Conservation (phyloP, 2,888 invertebrate species). For the Serrognathus titanus region DNA sequence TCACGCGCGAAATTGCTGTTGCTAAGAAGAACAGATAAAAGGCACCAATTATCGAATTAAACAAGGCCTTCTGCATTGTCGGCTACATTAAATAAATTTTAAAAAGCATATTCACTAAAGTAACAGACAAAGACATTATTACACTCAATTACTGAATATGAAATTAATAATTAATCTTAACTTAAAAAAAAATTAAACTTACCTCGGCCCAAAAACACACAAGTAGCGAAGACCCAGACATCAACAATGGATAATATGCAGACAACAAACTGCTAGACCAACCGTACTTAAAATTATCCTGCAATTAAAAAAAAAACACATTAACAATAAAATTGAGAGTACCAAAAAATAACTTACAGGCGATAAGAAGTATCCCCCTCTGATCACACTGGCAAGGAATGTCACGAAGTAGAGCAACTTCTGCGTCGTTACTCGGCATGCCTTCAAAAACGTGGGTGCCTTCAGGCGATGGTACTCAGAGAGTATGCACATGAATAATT, state of each 20-base stretch:
- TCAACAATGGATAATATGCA: slow-evolving; percentile 84
- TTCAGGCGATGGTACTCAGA: slow-evolving; percentile 81
- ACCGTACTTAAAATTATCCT: slow-evolving; percentile 76
- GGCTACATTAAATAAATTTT: too few species aligned
- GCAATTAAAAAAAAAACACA: slow-evolving; percentile 26
- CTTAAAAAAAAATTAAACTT: slow-evolving; percentile 40
- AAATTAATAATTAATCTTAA: too few species aligned
- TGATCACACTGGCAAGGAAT: slow-evolving; percentile 77
- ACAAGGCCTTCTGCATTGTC: too few species aligned
- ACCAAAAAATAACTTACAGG: slow-evolving; percentile 60
- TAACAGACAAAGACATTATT: too few species aligned
- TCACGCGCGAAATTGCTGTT: too few species aligned
- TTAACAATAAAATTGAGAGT: not conserved
- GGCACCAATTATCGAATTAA: too few species aligned
- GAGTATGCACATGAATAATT: slow-evolving; percentile 78
- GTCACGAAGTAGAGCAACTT: slow-evolving; percentile 85
- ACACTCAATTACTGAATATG: too few species aligned
- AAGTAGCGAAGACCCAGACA: slow-evolving; percentile 85
- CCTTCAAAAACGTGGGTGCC: slow-evolving; percentile 74
- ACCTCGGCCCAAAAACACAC: slow-evolving; percentile 96
- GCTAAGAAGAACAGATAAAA: too few species aligned
- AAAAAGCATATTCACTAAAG: too few species aligned
- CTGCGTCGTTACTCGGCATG: slow-evolving; percentile 85
- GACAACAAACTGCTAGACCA: slow-evolving; percentile 86
- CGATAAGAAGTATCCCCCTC: slow-evolving; percentile 87